Evolutionary conservation across 2,113 vertebrate genomes (phyloP), one percentile per base, ranked within the genome.

Genomic region (Patagioenas fasciata): DNA sequence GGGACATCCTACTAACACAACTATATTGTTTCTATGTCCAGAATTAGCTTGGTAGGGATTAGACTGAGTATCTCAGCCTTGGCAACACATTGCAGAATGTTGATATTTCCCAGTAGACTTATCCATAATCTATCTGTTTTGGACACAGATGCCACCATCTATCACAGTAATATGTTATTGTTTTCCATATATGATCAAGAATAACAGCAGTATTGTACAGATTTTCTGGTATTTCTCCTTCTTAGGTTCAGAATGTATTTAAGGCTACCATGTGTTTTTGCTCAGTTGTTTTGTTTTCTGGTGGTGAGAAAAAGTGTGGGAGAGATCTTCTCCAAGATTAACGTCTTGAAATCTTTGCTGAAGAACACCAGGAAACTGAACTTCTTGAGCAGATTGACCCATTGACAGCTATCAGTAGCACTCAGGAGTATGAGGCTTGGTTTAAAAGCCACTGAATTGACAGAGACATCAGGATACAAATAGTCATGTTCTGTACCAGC

Each of bases 41-140:
- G 83, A 97, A 96, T 95, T 96, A 95, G 77, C 80, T 84, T 58
- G 29, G 67, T 74, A 93, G 94, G 71, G 88, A 66, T 91, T 73
- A 88, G 80, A 62, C 72, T 64, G 83, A 88, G 10, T 70, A 83
- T 47, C 73, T 93, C 73, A 91, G 86, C 72, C 67, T 93, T 91
- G 93, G 91, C 88, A 91, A 64, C 64, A 42, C 29, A 28, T 26
- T 72, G 54, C 56, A 96, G 67, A 77, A 62, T 3, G 1, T 5
- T 36, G 80, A 38, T 73, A 83, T 80, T 85, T 88, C 94, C 94
- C 79, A 64, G 42, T 82, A 91, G 85, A 70, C 28, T 54, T 70
- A 80, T 29, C 85, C 83, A 74, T 78, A 86, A 94, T 91, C 66
- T 88, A 25, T 80, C 85, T 86, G 31, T 51, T 66, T 65, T 60